Evolutionary conservation across 1,140 invertebrate genomes (phyloP), one percentile per base, ranked within the genome.

Genomic region (Psilanteris sp.): DNA sequence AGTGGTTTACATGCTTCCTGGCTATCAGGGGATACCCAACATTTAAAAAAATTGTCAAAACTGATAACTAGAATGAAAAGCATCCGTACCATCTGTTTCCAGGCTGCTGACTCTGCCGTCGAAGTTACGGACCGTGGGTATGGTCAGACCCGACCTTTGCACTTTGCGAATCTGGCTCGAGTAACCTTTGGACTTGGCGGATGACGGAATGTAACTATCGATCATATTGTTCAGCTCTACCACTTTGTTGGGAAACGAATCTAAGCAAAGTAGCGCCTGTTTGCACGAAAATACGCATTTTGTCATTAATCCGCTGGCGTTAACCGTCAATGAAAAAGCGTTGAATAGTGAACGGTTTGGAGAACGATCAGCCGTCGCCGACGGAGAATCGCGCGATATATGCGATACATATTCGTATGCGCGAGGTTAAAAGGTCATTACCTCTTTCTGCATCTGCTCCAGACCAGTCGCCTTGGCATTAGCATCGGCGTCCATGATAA

Each of bases 231-330:
- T 86, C 4, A 86, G 52, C 13, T 86, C 66, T 15, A 77, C 61
- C 22, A 86, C 78, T 78, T 85, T 86, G 15, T 10, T 70, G 8
- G 83, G 84, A 52, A 86, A 82, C 4, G 77, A 68, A 20, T 84
- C 77, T 4, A 86, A 73, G 77, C 80, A 83, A 4, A 46, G 29
- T 1, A 81, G 36, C 4, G 84, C 83, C 84, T 85, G 10, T 22
- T 52, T 18, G 15, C 16, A 4, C 32, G 11, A 55, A 43, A 34
- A 57, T 0, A 1, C 18, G 1, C 37, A 48, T 46, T 52, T 59
- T 46, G 31, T 44, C 6, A 27, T 48, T 20, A 52, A 34, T 37
- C 14, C 14, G 1, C 5, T 0, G 4, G 18, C 10, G 24, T 24
- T 55, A 44, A 9, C 15, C 11, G 22, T 8, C 50, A 13, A 37